Conservation (phyloP, 2,888 invertebrate species). For the Gonocerus acuteangulatus region DNA sequence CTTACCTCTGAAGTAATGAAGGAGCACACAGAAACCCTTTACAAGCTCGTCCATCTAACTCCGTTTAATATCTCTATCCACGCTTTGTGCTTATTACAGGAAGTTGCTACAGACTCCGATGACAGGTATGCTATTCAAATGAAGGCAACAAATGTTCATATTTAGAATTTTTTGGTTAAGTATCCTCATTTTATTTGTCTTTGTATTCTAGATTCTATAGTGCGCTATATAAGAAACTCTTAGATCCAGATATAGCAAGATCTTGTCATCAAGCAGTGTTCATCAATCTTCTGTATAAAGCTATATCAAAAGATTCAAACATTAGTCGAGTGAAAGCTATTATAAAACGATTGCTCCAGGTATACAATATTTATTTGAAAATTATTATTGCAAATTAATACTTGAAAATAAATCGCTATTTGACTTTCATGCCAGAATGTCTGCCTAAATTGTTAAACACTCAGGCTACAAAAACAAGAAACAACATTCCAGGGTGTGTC, state of each 20-base stretch:
- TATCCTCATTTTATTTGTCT: neutral
- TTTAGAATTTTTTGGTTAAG: neutral
- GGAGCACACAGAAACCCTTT: slow-evolving; percentile 66
- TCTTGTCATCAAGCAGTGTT: slow-evolving; percentile 69
- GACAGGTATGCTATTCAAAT: slow-evolving; percentile 51
- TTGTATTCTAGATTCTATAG: slow-evolving; percentile 63
- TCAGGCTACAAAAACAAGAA: no score
- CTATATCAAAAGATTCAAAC: slow-evolving; percentile 70
- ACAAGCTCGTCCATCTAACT: slow-evolving; percentile 70
- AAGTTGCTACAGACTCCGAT: slow-evolving; percentile 50
- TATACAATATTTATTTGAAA: no score
- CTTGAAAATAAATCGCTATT: no score
- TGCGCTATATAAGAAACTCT: slow-evolving; percentile 78
- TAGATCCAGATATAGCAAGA: slow-evolving; percentile 62
- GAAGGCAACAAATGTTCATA: no score
- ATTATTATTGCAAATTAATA: no score
- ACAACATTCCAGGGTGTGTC: no score
- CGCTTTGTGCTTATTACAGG: slow-evolving; percentile 55
- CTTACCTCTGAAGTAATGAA: slow-evolving; percentile 49
- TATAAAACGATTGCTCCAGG: slow-evolving; percentile 73
- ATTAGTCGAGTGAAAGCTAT: slow-evolving; percentile 68
- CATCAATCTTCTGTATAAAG: slow-evolving; percentile 78
- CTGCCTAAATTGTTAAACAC: no score
- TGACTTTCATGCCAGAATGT: no score
- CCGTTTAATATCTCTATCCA: slow-evolving; percentile 60